Conservation (phyloP, 2,113 vertebrate species). For the Solea senegalensis region DNA sequence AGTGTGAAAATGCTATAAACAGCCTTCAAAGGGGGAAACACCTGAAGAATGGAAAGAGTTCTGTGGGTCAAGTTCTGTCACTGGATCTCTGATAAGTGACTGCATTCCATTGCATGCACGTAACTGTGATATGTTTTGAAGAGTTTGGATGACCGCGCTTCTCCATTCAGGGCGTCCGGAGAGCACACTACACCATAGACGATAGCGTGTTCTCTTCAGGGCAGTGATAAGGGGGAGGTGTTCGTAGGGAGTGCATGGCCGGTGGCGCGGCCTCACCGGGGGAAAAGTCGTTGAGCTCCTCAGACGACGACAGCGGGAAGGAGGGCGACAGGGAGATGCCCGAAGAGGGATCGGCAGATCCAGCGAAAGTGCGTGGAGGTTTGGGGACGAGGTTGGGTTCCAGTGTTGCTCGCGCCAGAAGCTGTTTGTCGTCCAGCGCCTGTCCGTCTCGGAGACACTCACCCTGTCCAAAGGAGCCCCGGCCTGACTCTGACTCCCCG, state of each 20-base stretch:
- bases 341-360: conserved; percentile 94
- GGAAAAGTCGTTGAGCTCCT: conserved; percentile 95
- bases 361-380: conserved; percentile 93
- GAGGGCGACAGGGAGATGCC: conserved; percentile 97
- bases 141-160: conserved; percentile 57
- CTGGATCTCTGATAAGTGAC: conserved; percentile 66
- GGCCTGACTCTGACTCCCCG: conserved; percentile 82
- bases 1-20: conserved; percentile 76
- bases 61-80: conserved; percentile 48
- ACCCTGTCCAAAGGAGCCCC: conserved; percentile 82
- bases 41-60: conserved; percentile 72
- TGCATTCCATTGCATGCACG: conserved; percentile 80
- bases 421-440: conserved; percentile 85
- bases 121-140: conserved; percentile 73
- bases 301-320: conserved; percentile 95
- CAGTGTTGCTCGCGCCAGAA: conserved; percentile 92
- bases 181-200: conserved; percentile 76
- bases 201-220: conserved; percentile 82
- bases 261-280: conserved; percentile 87
- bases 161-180: conserved; percentile 33
- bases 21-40: conserved; percentile 60
- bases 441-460: conserved; percentile 89
- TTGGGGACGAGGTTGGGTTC: conserved; percentile 98
- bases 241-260: conserved; percentile 87
- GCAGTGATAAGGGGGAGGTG: conserved; percentile 88